A percentile compares a stretch with the other conserved stretches of the same genome.
Conservation (phyloP, 1,140 invertebrate species). For the Helicoverpa zea region DNA sequence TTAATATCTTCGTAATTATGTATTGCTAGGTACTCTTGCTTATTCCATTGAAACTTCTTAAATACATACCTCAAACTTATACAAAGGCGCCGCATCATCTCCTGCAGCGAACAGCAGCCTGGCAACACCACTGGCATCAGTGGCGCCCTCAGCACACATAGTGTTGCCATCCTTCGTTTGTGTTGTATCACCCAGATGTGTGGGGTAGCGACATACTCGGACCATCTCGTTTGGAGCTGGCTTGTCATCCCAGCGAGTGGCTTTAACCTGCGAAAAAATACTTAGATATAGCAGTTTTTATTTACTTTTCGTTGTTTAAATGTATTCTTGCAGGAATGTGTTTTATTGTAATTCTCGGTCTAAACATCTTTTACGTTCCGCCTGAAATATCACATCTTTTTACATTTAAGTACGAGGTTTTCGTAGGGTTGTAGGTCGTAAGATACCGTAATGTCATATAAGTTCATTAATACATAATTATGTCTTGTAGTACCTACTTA, state of each 20-base stretch:
- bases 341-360: not conserved
- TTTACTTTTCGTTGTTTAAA: too few relatives aligned
- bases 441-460: too few relatives aligned
- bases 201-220: conserved; percentile 64
- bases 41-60: too few relatives aligned
- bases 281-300: too few relatives aligned
- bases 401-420: too few relatives aligned
- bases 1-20: too few relatives aligned
- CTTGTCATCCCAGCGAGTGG: conserved; percentile 76
- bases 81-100: conserved; percentile 60
- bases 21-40: too few relatives aligned
- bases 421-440: too few relatives aligned
- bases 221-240: conserved; percentile 64
- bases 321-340: not conserved
- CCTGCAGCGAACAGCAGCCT: conserved; percentile 69
- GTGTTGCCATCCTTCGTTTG: conserved; percentile 12
- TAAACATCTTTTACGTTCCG: too few relatives aligned
- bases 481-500: too few relatives aligned
- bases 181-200: not conserved
- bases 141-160: conserved; percentile 62
- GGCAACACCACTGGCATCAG: conserved; percentile 68
- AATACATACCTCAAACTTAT: conserved; percentile 66
- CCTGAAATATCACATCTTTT: too few relatives aligned
- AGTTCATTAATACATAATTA: not conserved
- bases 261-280: conserved; percentile 65